phyloP scores from a whole-genome alignment of 2,113 vertebrate species.

The Vombatus ursinus region DNA sequence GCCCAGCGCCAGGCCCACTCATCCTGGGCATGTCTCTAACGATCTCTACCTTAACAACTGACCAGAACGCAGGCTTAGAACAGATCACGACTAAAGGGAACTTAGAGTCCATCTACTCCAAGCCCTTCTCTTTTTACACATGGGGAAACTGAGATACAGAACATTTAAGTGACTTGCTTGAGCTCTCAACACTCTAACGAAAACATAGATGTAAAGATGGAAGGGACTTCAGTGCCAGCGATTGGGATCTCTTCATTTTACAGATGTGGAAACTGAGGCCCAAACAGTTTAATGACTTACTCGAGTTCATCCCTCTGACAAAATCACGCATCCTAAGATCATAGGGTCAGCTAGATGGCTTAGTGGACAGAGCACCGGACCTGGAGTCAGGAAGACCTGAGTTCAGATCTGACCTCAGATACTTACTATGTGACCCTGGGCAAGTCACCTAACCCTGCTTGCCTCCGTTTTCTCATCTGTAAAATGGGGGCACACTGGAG shows the following conservation, averaged over 20 bases:
- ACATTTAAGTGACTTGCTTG: neutral
- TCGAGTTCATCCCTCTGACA: neutral
- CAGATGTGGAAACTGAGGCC: neutral
- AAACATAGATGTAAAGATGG: neutral
- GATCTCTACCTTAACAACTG: neutral
- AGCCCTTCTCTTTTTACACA: neutral
- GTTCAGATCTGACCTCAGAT: no score
- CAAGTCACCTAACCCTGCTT: neutral
- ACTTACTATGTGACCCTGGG: no score
- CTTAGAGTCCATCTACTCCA: neutral
- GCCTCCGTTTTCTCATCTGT: neutral
- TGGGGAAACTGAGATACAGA: neutral
- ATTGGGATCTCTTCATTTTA: neutral
- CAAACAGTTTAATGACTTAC: neutral
- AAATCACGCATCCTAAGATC: neutral
- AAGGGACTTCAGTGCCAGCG: neutral
- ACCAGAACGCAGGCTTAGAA: neutral
- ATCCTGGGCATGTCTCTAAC: neutral
- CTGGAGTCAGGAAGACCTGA: no score
- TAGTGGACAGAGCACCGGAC: neutral
- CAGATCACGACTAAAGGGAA: neutral
- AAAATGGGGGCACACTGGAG: neutral
- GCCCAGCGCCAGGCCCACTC: neutral
- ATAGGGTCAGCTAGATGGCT: no score
- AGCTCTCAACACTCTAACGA: neutral